Base-by-base conservation (phyloP, 2,888 invertebrate genomes). In the Scaptomyza reducta region DNA sequence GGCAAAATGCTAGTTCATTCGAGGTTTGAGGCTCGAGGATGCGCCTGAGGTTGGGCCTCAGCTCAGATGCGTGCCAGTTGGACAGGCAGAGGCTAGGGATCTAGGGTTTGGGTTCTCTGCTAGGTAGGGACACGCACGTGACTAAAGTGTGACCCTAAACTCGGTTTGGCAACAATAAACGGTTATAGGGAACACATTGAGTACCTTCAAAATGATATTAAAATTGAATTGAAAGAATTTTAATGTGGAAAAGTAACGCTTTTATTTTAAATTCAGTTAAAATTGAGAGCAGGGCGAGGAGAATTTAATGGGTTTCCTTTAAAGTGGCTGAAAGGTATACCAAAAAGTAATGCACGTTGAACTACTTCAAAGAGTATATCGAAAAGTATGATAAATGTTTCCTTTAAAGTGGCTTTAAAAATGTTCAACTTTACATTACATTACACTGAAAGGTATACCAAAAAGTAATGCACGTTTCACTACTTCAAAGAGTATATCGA, bases 81-180 rank as follows among this genome's bases (percentile, higher is more conserved):
- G 41, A n/a, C n/a, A n/a, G n/a, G n/a, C n/a, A n/a, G n/a, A n/a
- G 13, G 25, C 6, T 29, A 4, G 1, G 3, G 29, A 1, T 29
- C 6, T 27, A 1, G 27, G 27, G 27, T 31, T 35, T 11, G 16
- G 35, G 25, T 10, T 18, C 13, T 29, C 27, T 38, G 35, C 44
- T 67, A 40, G 47, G 25, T 35, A 25, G 46, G 14, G n/a, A 29
- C 44, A 69, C 31, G 68, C 70, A 71, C 70, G 70, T 71, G 70
- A 74, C 70, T 49, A 35, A 74, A 68, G 74, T 68, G 70, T 45
- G 74, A 49, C 74, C 50, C 29, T 44, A 33, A 45, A 53, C 27
- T 40, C 38, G 35, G n/a, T 50, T 35, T n/a, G 22, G 50, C 49
- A 35, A 49, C 35, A 49, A 33, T 35, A 49, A 14, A 13, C 16